phyloP scores from a whole-genome alignment of 2,888 invertebrate species.

The Scaptomyza reducta region DNA sequence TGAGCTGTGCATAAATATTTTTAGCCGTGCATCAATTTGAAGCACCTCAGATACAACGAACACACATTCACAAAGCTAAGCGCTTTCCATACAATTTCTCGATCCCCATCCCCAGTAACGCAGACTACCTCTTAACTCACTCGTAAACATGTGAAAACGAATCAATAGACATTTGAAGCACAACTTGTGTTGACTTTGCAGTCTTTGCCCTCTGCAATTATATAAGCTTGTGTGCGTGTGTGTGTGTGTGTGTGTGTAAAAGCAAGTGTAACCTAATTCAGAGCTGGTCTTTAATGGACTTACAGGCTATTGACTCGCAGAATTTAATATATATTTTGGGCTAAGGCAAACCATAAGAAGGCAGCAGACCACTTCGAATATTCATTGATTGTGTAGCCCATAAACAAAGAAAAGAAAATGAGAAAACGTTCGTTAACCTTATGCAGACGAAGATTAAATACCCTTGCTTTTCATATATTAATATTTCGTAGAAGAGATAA shows the following conservation, averaged over 20 bases:
- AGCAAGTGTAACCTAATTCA: conserved; percentile 66
- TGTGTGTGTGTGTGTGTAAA: conserved; percentile 16
- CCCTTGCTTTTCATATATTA: too few species aligned
- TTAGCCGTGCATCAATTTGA: conserved; percentile 47
- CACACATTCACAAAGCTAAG: conserved; percentile 36
- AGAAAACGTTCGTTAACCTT: not conserved
- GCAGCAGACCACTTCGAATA: conserved; percentile 12
- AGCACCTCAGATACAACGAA: conserved; percentile 26
- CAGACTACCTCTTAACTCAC: not conserved
- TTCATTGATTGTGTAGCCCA: conserved; percentile 51
- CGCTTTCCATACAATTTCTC: conserved; percentile 22
- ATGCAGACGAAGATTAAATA: conserved; percentile 3
- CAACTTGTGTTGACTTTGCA: conserved; percentile 63
- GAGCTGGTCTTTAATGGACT: conserved; percentile 68
- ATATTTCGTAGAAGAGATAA: too few species aligned
- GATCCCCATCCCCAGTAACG: too few species aligned
- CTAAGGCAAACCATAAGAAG: conserved; percentile 15
- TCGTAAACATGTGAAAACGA: conserved; percentile 31
- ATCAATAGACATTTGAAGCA: conserved; percentile 62
- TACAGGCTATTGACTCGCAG: conserved; percentile 72
- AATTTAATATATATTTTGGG: conserved; percentile 45
- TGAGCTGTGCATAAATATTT: conserved; percentile 76
- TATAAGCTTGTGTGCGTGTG: conserved; percentile 9
- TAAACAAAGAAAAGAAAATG: conserved; percentile 19
- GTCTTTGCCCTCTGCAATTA: conserved; percentile 63